A percentile compares a stretch with the other conserved stretches of the same genome.
Conservation (phyloP, 2,888 invertebrate genomes). For the Ellobium chinense region DNA sequence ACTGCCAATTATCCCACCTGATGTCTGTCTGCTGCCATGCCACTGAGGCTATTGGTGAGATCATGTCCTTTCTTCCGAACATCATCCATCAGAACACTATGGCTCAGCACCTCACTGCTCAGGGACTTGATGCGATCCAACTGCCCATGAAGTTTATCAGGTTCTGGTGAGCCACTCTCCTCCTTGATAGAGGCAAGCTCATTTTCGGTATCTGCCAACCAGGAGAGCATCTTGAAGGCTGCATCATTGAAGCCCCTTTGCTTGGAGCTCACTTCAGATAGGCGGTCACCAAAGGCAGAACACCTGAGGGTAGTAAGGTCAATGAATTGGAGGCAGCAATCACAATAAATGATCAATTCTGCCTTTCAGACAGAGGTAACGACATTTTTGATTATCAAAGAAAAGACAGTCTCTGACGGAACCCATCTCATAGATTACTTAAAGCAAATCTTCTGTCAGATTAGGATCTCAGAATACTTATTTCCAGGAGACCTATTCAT, state of each 20-base stretch:
- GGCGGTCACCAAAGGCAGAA: conserved; percentile 87
- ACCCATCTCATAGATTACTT: no score
- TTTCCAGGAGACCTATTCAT: no score
- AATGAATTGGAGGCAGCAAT: no score
- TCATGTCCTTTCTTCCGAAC: conserved; percentile 83
- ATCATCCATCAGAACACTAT: conserved; percentile 91
- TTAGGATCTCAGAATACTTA: no score
- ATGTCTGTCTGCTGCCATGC: conserved; percentile 87
- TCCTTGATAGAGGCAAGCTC: conserved; percentile 79
- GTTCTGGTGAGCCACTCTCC: conserved; percentile 67
- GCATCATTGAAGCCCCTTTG: conserved; percentile 98
- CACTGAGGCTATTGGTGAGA: conserved; percentile 83
- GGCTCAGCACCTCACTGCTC: conserved; percentile 91
- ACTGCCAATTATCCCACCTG: conserved; percentile 83
- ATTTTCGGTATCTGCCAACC: conserved; percentile 91
- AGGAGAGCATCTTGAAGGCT: conserved; percentile 92
- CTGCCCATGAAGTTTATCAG: conserved; percentile 84
- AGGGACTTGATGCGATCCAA: conserved; percentile 89
- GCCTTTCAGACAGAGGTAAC: no score
- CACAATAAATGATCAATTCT: no score
- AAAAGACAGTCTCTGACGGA: no score
- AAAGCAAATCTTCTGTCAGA: no score
- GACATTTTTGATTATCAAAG: no score
- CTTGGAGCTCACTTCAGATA: conserved; percentile 93
- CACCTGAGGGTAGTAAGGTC: conserved; percentile 33